Conservation (phyloP, 2,888 invertebrate genomes). For the Kuschelorhynchus macadamiae region DNA sequence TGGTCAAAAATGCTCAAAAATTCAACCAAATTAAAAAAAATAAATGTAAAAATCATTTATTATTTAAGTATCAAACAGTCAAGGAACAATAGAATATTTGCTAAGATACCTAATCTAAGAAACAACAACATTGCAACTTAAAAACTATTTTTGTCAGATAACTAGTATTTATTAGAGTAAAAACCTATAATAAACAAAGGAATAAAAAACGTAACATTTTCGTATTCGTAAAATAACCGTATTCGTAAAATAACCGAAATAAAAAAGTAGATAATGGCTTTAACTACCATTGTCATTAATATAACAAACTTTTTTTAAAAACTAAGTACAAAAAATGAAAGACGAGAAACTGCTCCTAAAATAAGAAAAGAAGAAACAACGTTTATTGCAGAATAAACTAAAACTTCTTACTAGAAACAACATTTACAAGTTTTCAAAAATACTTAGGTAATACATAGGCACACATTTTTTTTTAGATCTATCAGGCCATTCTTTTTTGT, state of each 20-base stretch:
- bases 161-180: conserved; percentile 5
- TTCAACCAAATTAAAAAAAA: conserved; percentile 12
- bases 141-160: conserved; percentile 4
- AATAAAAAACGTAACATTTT: conserved; percentile 1
- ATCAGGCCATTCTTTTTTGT: conserved; percentile 9
- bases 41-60: conserved; percentile 5
- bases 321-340: neutral
- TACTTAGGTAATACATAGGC: conserved; percentile 2
- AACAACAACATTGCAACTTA: conserved; percentile 12
- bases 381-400: conserved; percentile 7
- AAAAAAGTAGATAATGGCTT: conserved; percentile 2
- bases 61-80: neutral
- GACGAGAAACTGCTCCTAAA: neutral
- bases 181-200: conserved; percentile 4
- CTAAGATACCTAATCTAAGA: conserved; percentile 6
- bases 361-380: neutral
- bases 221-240: neutral
- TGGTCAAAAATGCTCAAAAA: conserved; percentile 8
- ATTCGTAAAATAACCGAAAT: neutral
- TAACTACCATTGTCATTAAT: neutral
- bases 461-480: conserved; percentile 1
- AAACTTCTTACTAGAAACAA: neutral
- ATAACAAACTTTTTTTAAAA: conserved; percentile 1
- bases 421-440: conserved; percentile 3
- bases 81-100: conserved; percentile 14